Conservation (phyloP, 2,888 invertebrate species). For the Drosophila neonasuta region DNA sequence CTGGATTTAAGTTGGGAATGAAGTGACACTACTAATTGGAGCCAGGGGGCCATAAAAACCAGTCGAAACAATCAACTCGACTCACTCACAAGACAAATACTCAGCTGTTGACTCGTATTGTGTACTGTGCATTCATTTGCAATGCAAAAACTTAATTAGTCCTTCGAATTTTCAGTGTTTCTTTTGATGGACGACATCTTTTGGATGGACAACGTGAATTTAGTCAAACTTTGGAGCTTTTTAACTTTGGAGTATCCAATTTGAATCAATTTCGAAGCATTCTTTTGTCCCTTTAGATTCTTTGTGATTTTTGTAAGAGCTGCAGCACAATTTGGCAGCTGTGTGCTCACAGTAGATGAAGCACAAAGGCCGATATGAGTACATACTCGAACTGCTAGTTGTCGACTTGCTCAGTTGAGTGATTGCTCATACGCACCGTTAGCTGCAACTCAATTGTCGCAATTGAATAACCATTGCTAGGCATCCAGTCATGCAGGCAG, state of each 20-base stretch:
- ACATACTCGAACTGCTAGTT: constrained; percentile 8
- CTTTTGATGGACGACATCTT: constrained; percentile 10
- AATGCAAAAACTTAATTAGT: constrained; percentile 58
- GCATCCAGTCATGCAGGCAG: not conserved
- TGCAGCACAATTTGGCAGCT: constrained; percentile 4
- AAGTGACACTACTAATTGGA: constrained; percentile 54
- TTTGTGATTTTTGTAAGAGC: constrained; percentile 2
- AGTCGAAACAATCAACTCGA: constrained; percentile 47
- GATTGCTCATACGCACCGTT: constrained; percentile 72
- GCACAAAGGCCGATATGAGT: constrained; percentile 57
- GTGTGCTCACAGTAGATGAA: constrained; percentile 39
- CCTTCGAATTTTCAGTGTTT: constrained; percentile 17
- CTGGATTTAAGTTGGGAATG: constrained; percentile 9
- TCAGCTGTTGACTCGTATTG: constrained; percentile 4
- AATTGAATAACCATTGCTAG: constrained; percentile 55
- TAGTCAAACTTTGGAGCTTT: not conserved
- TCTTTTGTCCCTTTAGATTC: not conserved
- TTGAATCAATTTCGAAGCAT: not conserved
- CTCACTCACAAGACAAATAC: not conserved
- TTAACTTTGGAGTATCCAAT: not conserved
- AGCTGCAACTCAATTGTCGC: constrained; percentile 52
- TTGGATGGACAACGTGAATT: not conserved
- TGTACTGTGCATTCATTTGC: constrained; percentile 34
- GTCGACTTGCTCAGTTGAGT: constrained; percentile 55
- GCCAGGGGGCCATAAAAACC: constrained; percentile 41